phyloP scores from a whole-genome alignment of 1,140 invertebrate genomes.

The Phymorhynchus buccinoides region DNA sequence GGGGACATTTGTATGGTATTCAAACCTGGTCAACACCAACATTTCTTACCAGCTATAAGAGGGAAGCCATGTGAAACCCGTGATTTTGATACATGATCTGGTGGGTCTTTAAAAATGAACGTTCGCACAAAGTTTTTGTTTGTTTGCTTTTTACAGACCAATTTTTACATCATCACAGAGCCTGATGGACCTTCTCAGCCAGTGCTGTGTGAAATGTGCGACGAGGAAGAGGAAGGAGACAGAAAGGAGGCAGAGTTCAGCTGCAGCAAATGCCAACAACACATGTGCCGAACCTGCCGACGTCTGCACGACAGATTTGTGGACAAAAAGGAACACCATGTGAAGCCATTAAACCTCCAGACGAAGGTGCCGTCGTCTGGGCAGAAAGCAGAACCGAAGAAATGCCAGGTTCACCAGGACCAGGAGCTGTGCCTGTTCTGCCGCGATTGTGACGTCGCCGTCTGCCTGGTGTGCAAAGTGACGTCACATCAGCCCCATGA shows the following conservation, averaged over 20 bases:
- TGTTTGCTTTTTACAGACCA: neutral
- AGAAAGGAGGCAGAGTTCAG: neutral
- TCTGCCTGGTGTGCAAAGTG: constrained; percentile 23
- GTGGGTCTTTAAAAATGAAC: too few relatives aligned
- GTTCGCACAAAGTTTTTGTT: too few relatives aligned
- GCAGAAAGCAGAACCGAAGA: neutral
- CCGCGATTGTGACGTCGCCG: constrained; percentile 3
- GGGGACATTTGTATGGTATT: too few relatives aligned
- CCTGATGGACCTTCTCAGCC: neutral
- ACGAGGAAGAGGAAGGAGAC: constrained; percentile 17
- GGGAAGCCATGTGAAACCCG: too few relatives aligned
- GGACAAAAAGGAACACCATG: neutral
- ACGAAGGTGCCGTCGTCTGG: neutral
- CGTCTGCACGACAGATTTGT: constrained; percentile 19
- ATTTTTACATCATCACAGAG: neutral
- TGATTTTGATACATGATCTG: too few relatives aligned
- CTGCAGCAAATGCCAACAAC: neutral
- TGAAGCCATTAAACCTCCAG: neutral
- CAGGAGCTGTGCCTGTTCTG: constrained; percentile 3
- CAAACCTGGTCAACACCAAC: too few relatives aligned
- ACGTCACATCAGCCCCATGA: constrained; percentile 23
- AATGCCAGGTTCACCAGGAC: constrained; percentile 6
- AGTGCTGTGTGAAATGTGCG: constrained; percentile 2
- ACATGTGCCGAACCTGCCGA: constrained; percentile 19
- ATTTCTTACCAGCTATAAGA: too few relatives aligned